phyloP scores from a whole-genome alignment of 2,888 invertebrate species.

The Cataglyphis rosenhaueri region DNA sequence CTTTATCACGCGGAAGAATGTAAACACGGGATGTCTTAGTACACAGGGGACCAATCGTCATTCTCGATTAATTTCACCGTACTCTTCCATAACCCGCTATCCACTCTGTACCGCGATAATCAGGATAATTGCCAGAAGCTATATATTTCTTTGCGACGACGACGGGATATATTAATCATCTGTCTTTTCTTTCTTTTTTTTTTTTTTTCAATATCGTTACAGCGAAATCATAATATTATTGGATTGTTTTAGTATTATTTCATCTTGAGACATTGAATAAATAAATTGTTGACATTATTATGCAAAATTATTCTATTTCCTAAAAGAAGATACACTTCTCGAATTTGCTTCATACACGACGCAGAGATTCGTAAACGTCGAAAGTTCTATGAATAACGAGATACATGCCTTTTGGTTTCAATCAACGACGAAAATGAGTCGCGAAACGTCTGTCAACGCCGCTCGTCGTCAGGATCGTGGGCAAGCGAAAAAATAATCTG shows the following conservation, averaged over 20 bases:
- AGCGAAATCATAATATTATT: not conserved
- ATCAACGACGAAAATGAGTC: conserved; percentile 46
- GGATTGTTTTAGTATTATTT: not conserved
- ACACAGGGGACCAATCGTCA: conserved; percentile 61
- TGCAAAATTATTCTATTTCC: not conserved
- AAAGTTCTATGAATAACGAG: conserved; percentile 37
- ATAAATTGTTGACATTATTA: not conserved
- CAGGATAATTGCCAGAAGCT: conserved; percentile 7
- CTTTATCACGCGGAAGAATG: conserved; percentile 60
- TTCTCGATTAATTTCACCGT: conserved; percentile 53
- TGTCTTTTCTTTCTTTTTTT: not conserved
- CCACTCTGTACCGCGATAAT: conserved; percentile 1
- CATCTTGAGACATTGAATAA: not conserved
- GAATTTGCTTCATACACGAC: not conserved
- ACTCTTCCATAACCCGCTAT: conserved; percentile 45
- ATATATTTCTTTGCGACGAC: not conserved
- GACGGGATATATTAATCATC: not conserved
- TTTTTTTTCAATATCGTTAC: not conserved
- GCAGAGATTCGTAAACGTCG: conserved; percentile 1
- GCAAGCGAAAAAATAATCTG: conserved; percentile 58
- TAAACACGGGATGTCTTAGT: conserved; percentile 62
- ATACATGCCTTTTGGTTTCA: conserved; percentile 55
- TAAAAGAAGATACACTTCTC: conserved; percentile 9
- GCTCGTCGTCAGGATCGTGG: conserved; percentile 25
- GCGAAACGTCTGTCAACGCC: conserved; percentile 56